phyloP scores from a whole-genome alignment of 2,888 invertebrate genomes.

The Agrypnus murinus region DNA sequence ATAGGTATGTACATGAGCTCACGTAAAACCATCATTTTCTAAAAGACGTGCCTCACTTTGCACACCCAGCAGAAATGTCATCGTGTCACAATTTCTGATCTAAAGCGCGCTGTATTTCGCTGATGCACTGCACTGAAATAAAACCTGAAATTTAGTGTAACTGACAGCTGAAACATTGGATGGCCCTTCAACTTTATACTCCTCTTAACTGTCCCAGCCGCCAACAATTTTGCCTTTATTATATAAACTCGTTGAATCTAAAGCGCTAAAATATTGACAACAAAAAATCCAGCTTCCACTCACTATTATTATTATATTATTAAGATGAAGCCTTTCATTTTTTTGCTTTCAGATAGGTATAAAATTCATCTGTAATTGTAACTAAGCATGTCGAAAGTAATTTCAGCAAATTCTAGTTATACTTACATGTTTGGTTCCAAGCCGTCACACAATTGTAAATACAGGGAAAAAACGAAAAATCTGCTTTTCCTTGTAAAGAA shows the following conservation, averaged over 20 bases:
- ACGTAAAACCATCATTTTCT: constrained; percentile 53
- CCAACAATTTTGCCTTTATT: constrained; percentile 35
- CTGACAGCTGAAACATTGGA: constrained; percentile 48
- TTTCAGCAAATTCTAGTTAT: constrained; percentile 3
- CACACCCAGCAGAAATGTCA: constrained; percentile 50
- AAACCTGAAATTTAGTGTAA: constrained; percentile 47
- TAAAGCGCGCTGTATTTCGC: constrained; percentile 44
- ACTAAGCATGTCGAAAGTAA: background rate
- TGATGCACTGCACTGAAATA: constrained; percentile 49
- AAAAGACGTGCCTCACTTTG: constrained; percentile 46
- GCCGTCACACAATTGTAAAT: background rate
- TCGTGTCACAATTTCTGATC: constrained; percentile 50
- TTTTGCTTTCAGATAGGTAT: too few relatives aligned
- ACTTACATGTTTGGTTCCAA: background rate
- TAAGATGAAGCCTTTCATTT: too few relatives aligned
- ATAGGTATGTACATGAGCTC: constrained; percentile 41
- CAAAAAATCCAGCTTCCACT: background rate
- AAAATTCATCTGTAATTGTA: too few relatives aligned
- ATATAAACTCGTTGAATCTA: constrained; percentile 21
- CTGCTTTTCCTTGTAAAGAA: constrained; percentile 34
- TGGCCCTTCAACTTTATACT: constrained; percentile 45
- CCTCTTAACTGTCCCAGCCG: constrained; percentile 33
- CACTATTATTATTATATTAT: too few relatives aligned
- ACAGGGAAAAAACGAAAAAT: constrained; percentile 8
- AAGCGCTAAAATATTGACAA: constrained; percentile 1